Percentiles rank a stretch among this genome's conserved stretches.
phyloP scores from a whole-genome alignment of 2,888 invertebrate species.

The Drosophila koepferae region DNA sequence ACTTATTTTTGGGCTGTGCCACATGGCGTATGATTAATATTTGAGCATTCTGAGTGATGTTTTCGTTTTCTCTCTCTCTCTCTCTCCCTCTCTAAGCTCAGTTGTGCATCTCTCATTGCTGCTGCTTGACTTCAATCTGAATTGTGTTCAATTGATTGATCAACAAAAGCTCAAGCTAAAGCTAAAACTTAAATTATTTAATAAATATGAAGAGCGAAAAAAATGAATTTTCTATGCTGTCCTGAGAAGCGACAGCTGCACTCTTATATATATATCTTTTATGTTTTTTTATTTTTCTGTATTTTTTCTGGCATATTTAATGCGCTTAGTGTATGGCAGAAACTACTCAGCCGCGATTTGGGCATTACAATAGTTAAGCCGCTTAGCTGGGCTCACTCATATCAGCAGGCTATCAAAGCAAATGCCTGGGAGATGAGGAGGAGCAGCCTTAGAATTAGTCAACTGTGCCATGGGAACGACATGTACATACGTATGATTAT shows the following conservation, averaged over 20 bases:
- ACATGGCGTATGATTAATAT: constrained; percentile 25
- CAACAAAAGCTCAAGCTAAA: not conserved
- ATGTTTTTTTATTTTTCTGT: not conserved
- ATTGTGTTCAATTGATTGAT: not conserved
- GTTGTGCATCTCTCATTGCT: not conserved
- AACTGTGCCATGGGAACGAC: not conserved
- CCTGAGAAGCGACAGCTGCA: constrained; percentile 3
- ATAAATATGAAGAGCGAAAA: not conserved
- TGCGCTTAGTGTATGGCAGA: constrained; percentile 7
- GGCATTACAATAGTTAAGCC: constrained; percentile 9
- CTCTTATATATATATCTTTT: not conserved
- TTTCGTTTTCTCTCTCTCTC: too few relatives aligned
- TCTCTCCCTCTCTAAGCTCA: not conserved
- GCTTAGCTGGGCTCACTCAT: not conserved
- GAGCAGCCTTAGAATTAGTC: not conserved
- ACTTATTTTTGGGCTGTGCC: not conserved
- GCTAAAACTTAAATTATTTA: not conserved
- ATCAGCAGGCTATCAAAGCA: not conserved
- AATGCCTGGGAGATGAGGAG: not conserved
- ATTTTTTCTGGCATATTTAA: not conserved
- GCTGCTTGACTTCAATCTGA: not conserved
- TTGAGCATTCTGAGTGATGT: not conserved
- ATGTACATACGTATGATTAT: not conserved
- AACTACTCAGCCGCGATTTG: constrained; percentile 6
- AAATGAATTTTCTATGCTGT: too few relatives aligned